phyloP scores from a whole-genome alignment of 2,888 invertebrate species.

The Bugulina stolonifera region DNA sequence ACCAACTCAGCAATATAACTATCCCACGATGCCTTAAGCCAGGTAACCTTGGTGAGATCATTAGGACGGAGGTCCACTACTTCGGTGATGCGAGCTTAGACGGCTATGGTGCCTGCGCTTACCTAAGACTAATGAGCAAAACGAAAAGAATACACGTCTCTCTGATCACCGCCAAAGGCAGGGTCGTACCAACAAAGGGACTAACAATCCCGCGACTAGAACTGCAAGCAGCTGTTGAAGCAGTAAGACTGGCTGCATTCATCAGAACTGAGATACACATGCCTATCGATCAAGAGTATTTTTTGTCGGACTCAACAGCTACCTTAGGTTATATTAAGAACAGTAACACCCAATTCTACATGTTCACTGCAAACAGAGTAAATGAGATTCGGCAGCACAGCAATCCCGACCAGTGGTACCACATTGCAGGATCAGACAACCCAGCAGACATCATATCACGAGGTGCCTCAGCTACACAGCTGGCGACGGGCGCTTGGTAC shows the following conservation, averaged over 20 bases:
- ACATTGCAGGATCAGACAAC: constrained; percentile 1
- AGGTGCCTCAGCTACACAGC: neutral
- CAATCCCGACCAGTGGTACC: neutral
- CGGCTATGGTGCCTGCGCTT: neutral
- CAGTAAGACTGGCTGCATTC: neutral
- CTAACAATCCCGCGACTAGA: neutral
- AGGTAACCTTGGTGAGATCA: neutral
- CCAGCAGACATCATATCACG: constrained; percentile 13
- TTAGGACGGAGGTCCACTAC: neutral
- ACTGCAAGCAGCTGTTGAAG: neutral
- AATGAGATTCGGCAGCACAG: neutral
- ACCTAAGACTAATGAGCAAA: neutral
- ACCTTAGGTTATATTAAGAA: neutral
- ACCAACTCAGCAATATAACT: neutral
- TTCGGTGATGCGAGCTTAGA: neutral
- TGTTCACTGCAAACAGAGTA: neutral
- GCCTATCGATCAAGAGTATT: neutral
- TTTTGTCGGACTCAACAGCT: neutral
- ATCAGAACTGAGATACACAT: neutral
- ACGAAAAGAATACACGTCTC: neutral
- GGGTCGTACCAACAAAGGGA: neutral
- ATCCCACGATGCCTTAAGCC: neutral
- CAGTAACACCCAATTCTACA: neutral
- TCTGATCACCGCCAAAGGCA: neutral
- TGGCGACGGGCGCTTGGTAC: constrained; percentile 1